A percentile compares a stretch with the other conserved stretches of the same genome.
phyloP scores from a whole-genome alignment of 2,113 vertebrate genomes.

The Cryptotis parvus region DNA sequence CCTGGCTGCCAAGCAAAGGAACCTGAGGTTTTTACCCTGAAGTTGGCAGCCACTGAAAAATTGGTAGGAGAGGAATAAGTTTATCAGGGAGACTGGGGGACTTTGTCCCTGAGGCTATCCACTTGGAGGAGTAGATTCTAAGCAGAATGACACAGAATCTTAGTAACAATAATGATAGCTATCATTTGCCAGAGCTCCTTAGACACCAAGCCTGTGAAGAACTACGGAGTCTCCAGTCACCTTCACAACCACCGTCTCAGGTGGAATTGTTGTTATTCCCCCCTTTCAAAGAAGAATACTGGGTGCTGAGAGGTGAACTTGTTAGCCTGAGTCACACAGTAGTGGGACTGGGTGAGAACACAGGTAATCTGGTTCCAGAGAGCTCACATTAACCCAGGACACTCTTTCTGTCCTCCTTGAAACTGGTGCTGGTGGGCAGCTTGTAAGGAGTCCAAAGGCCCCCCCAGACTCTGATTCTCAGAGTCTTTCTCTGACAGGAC shows the following conservation, averaged over 20 bases:
- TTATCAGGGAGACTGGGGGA: neutral
- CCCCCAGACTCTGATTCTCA: neutral
- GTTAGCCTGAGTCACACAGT: neutral
- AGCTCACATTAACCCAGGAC: neutral
- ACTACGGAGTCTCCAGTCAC: neutral
- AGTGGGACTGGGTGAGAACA: neutral
- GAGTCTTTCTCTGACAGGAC: neutral
- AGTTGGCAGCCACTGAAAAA: neutral
- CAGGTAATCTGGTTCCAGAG: neutral
- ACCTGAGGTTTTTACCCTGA: neutral
- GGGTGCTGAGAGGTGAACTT: neutral
- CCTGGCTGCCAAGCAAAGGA: neutral
- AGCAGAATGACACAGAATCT: slow-evolving; percentile 2
- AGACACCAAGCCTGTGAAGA: neutral
- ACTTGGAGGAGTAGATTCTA: slow-evolving; percentile 17
- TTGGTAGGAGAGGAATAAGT: neutral
- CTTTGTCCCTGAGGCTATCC: slow-evolving; percentile 28
- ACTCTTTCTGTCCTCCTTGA: neutral
- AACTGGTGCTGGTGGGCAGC: neutral
- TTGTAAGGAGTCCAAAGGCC: neutral
- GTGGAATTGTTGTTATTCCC: neutral
- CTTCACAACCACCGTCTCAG: neutral
- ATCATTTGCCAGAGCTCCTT: neutral
- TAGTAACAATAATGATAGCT: slow-evolving; percentile 14
- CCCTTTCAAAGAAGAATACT: slow-evolving; percentile 39